These are phyloP conservation scores for Trachemys scripta DNA, from an alignment of 2,113 vertebrate species.

Conservation along the genomic window DNA sequence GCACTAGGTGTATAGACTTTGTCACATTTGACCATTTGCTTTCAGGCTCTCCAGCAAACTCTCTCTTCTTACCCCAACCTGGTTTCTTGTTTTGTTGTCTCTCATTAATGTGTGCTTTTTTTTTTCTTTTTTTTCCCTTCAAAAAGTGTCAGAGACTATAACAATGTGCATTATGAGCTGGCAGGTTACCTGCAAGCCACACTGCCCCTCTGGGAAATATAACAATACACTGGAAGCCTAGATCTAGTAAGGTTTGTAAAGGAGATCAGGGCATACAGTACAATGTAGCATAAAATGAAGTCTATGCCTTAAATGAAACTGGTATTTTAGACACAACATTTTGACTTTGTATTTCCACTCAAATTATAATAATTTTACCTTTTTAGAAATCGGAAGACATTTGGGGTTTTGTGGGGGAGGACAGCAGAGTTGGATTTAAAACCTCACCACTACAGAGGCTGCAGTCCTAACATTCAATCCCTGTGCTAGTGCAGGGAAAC, in stretches of 20 bases:
- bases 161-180: neutral
- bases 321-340: constrained; percentile 68
- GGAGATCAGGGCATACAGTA: constrained; percentile 73
- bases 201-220: constrained; percentile 61
- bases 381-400: constrained; percentile 39
- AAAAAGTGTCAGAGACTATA: neutral
- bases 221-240: constrained; percentile 6
- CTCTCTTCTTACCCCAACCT: constrained; percentile 20
- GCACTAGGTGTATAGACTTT: constrained; percentile 44
- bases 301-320: constrained; percentile 63
- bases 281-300: constrained; percentile 74
- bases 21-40: constrained; percentile 23
- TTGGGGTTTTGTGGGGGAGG: constrained; percentile 43
- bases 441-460: neutral
- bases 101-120: neutral
- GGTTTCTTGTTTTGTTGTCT: neutral
- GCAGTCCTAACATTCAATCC: constrained; percentile 5
- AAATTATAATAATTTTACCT: constrained; percentile 25
- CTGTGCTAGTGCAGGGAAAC: neutral
- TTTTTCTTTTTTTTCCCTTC: constrained; percentile 11
- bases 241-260: constrained; percentile 62
- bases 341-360: constrained; percentile 50
- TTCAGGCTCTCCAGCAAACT: neutral
- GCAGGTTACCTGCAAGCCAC: neutral
- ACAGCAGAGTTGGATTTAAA: constrained; percentile 37